Evolutionary conservation across 2,797 vertebrate species (phyloP).

Genomic region (Poeciliopsis infans): DNA sequence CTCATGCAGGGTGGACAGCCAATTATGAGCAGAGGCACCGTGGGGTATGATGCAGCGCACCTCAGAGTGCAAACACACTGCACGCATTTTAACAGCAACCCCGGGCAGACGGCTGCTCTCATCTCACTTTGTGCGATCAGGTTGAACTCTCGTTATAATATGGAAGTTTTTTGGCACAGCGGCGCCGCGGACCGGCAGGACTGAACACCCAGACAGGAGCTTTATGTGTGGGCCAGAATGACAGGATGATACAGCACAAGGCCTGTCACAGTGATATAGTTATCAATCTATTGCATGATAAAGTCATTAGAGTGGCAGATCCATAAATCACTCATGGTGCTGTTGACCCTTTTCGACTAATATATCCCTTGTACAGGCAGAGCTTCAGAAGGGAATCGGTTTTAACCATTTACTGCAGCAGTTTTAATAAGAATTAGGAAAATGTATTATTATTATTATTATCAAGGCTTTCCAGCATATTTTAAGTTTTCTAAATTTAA

Average conservation of each 20-base stretch:
- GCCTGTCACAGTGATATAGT: background rate
- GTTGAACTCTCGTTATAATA: constrained; percentile 22
- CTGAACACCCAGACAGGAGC: background rate
- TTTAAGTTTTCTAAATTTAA: background rate
- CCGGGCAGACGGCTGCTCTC: constrained; percentile 37
- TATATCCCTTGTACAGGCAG: background rate
- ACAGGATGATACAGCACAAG: background rate
- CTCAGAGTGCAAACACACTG: constrained; percentile 34
- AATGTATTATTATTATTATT: background rate
- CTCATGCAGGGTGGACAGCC: constrained; percentile 27
- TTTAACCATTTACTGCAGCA: background rate
- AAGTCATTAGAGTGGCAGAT: background rate
- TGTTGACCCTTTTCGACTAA: background rate
- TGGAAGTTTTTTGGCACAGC: constrained; percentile 10
- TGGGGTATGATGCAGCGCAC: constrained; percentile 21
- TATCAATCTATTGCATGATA: background rate
- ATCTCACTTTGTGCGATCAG: constrained; percentile 19
- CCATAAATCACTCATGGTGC: constrained; percentile 2
- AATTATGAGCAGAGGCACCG: constrained; percentile 42
- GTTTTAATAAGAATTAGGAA: background rate
- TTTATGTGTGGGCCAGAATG: background rate
- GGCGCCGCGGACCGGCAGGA: constrained; percentile 23
- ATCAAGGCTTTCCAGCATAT: background rate
- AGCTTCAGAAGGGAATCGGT: background rate
- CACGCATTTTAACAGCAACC: constrained; percentile 53